phyloP scores from a whole-genome alignment of 2,797 vertebrate genomes.

The Micrastur ruficollis region DNA sequence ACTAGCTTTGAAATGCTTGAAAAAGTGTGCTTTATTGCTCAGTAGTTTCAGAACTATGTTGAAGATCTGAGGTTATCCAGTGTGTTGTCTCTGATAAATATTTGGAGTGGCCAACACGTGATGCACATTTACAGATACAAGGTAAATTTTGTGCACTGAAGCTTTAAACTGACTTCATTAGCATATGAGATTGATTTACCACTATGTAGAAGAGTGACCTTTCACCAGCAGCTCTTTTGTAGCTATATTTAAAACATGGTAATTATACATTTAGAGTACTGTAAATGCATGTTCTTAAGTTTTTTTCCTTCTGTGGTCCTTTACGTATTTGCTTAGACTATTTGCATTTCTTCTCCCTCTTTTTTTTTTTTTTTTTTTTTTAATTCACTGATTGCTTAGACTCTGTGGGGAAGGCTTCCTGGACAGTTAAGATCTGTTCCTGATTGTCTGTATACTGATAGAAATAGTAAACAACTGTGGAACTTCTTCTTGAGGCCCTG shows the following conservation, averaged over 20 bases:
- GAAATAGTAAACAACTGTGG: neutral
- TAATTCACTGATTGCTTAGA: neutral
- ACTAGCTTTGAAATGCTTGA: neutral
- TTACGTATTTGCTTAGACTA: neutral
- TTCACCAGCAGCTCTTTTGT: constrained; percentile 3
- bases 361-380: neutral
- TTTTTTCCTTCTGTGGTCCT: neutral
- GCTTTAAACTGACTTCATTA: neutral
- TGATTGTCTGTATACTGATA: neutral
- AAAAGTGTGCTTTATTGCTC: neutral
- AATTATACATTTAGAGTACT: neutral
- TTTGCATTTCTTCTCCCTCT: neutral
- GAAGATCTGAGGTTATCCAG: neutral
- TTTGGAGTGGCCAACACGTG: neutral
- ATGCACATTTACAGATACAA: neutral
- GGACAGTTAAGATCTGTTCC: neutral
- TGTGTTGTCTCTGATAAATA: neutral
- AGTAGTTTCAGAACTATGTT: neutral
- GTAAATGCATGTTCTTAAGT: neutral
- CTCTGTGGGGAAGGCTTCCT: neutral
- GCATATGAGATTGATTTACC: constrained; percentile 8
- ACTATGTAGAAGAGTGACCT: neutral
- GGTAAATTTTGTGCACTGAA: neutral
- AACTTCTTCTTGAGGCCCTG: neutral
- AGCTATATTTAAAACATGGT: neutral